These are phyloP conservation scores for Phalloptychus januarius DNA, from an alignment of 2,797 vertebrate genomes.

Conservation along the genomic window DNA sequence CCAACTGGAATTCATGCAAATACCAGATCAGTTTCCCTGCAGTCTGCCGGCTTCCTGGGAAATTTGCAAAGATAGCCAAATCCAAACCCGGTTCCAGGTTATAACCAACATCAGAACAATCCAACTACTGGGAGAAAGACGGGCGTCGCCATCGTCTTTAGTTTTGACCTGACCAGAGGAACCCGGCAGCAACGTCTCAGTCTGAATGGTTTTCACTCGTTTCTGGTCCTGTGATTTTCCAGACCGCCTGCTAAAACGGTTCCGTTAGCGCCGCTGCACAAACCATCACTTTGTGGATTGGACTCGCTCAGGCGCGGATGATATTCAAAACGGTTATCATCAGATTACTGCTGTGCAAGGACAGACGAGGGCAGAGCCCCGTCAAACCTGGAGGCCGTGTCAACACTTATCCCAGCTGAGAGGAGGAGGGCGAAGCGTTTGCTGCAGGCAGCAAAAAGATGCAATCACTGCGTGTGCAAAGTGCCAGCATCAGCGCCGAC, in stretches of 20 bases:
- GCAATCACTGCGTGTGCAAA: not conserved
- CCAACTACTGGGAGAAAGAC: not conserved
- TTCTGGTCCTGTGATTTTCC: constrained; percentile 15
- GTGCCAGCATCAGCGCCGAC: constrained; percentile 20
- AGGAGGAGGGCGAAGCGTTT: constrained; percentile 16
- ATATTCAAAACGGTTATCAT: constrained; percentile 56
- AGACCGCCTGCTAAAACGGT: constrained; percentile 15
- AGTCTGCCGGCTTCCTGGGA: constrained; percentile 19
- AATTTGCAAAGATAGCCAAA: constrained; percentile 14
- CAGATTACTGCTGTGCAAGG: constrained; percentile 23
- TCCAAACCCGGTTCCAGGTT: not conserved
- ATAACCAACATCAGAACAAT: not conserved
- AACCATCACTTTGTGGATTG: constrained; percentile 20
- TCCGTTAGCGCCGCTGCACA: constrained; percentile 7
- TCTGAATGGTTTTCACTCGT: constrained; percentile 10
- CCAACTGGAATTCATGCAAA: constrained; percentile 60
- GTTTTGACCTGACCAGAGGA: not conserved
- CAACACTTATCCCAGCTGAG: constrained; percentile 30
- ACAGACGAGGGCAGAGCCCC: constrained; percentile 23
- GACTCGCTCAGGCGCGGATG: constrained; percentile 6
- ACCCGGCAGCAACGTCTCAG: not conserved
- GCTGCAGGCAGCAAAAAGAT: constrained; percentile 3
- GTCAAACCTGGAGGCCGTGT: constrained; percentile 48
- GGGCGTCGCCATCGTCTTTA: not conserved
- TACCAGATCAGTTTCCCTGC: constrained; percentile 40